Conservation (phyloP, 2,797 vertebrate species). For the Hybognathus amarus region DNA sequence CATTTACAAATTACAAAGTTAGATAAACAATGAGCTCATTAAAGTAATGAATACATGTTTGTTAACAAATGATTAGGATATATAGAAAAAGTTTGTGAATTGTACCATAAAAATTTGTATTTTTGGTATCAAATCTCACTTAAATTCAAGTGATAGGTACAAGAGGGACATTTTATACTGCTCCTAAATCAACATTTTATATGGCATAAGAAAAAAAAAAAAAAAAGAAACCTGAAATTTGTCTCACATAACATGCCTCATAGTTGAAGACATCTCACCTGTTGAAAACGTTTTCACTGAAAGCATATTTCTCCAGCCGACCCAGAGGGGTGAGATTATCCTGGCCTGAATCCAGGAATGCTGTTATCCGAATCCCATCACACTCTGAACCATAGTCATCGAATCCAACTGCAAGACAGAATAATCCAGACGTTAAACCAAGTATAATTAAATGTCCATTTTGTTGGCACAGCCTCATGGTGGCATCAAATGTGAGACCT, state of each 20-base stretch:
- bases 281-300: conserved; percentile 91
- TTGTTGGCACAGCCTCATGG: background rate
- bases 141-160: background rate
- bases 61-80: no score
- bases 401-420: conserved; percentile 83
- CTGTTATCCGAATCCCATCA: conserved; percentile 87
- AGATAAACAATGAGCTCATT: no score
- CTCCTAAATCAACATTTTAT: background rate
- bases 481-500: background rate
- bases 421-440: background rate
- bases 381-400: conserved; percentile 91
- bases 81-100: no score
- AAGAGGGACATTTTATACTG: background rate
- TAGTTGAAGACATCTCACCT: conserved; percentile 74
- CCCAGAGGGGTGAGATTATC: conserved; percentile 86
- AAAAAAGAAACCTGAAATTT: background rate
- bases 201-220: background rate
- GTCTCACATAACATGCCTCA: background rate
- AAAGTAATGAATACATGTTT: no score
- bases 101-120: conserved; percentile 12
- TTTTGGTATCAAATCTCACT: conserved; percentile 9
- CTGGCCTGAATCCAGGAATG: conserved; percentile 89
- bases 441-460: background rate
- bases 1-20: no score
- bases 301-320: conserved; percentile 89